Evolutionary conservation across 2,113 vertebrate genomes (phyloP).

Genomic region (Xiphorhynchus elegans): DNA sequence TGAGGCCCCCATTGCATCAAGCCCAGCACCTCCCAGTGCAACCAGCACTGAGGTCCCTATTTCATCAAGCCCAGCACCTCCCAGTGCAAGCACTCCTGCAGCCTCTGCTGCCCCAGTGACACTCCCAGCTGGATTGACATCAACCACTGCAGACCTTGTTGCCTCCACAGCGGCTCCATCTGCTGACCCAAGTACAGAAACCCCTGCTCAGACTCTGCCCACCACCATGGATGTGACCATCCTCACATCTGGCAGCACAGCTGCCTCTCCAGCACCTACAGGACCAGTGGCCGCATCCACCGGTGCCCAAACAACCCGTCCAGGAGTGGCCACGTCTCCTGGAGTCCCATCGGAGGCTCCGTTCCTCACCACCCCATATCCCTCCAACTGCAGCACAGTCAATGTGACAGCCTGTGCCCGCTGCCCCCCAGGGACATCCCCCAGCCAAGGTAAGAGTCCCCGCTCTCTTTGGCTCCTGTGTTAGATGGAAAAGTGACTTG

Average conservation of each 20-base stretch:
- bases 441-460: constrained; percentile 65
- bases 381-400: constrained; percentile 73
- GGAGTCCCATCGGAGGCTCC: not conserved
- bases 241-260: not conserved
- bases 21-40: not conserved
- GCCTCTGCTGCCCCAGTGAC: not conserved
- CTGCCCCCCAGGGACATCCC: constrained; percentile 79
- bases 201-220: not conserved
- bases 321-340: not conserved
- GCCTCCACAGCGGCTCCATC: fast-evolving
- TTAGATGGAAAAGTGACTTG: not conserved
- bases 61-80: not conserved
- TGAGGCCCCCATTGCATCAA: not conserved
- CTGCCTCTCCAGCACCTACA: not conserved
- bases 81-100: fast-evolving
- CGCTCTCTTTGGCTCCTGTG: fast-evolving
- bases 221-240: fast-evolving
- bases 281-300: fast-evolving
- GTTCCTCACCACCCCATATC: not conserved
- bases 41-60: not conserved
- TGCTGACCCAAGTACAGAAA: not conserved
- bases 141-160: not conserved
- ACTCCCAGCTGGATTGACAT: not conserved
- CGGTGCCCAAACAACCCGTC: fast-evolving
- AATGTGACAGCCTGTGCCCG: constrained; percentile 77